phyloP scores from a whole-genome alignment of 2,797 vertebrate genomes.

The Macroramphosus scolopax region DNA sequence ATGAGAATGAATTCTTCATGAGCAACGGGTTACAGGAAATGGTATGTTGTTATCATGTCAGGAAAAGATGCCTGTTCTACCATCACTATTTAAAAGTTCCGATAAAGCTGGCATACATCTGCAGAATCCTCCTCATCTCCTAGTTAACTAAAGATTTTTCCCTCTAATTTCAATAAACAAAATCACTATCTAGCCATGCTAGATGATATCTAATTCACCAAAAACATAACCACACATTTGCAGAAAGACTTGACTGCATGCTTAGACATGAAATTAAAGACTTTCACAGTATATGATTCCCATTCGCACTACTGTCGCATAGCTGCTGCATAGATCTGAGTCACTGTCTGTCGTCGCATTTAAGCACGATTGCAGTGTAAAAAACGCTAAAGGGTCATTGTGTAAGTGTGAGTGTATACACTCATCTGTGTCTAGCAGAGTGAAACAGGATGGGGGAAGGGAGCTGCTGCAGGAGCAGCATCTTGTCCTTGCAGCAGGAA shows the following conservation, averaged over 20 bases:
- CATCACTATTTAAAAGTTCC: too few species aligned
- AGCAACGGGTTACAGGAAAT: too few species aligned
- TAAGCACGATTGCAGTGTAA: conserved; percentile 26
- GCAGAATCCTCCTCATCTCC: too few species aligned
- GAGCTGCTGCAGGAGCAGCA: conserved; percentile 26
- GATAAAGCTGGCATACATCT: too few species aligned
- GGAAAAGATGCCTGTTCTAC: too few species aligned
- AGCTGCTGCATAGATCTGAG: conserved; percentile 44
- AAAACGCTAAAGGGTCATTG: conserved; percentile 38
- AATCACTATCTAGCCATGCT: too few species aligned
- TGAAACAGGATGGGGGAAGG: conserved; percentile 38
- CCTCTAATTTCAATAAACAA: too few species aligned
- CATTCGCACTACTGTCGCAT: conserved; percentile 3
- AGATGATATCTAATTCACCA: too few species aligned
- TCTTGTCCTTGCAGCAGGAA: conserved; percentile 64
- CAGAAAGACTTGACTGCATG: neutral
- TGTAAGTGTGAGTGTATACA: conserved; percentile 26
- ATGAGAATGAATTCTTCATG: too few species aligned
- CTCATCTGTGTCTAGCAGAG: conserved; percentile 25
- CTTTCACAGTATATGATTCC: neutral
- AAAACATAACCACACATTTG: neutral
- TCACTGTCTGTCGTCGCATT: conserved; percentile 23
- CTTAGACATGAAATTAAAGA: neutral
- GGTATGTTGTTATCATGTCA: too few species aligned
- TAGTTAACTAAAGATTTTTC: too few species aligned